Conservation (phyloP, 1,140 invertebrate genomes). For the Lasioglossum baleicum region DNA sequence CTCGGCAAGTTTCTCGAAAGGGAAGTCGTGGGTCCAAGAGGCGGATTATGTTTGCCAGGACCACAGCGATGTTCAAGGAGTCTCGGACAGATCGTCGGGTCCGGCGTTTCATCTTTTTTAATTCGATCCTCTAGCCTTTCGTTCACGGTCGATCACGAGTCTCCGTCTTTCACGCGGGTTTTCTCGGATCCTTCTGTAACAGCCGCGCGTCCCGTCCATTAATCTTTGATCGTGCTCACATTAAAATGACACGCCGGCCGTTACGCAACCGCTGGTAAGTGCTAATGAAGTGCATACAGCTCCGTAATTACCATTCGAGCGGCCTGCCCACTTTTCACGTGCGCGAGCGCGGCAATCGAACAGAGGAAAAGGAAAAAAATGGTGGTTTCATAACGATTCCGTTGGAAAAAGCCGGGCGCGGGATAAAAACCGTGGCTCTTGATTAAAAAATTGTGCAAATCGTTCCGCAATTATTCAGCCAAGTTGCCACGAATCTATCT, state of each 20-base stretch:
- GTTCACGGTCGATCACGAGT: constrained; percentile 33
- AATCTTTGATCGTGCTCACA: constrained; percentile 74
- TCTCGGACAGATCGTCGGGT: background rate
- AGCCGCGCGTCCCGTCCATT: constrained; percentile 66
- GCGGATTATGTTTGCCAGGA: constrained; percentile 21
- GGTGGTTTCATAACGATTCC: constrained; percentile 14
- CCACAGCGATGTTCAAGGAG: background rate
- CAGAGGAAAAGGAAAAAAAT: constrained; percentile 43
- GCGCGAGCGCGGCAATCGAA: constrained; percentile 48
- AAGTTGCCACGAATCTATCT: too few relatives aligned
- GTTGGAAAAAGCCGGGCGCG: constrained; percentile 15
- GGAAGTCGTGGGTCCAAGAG: background rate
- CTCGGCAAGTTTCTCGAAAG: background rate
- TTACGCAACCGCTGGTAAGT: constrained; percentile 74
- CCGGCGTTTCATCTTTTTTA: constrained; percentile 43
- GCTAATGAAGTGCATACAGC: constrained; percentile 77
- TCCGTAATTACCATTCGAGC: constrained; percentile 74
- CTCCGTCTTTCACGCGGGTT: constrained; percentile 44
- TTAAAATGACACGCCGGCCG: constrained; percentile 73
- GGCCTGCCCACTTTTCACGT: constrained; percentile 72
- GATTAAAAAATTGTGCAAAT: background rate
- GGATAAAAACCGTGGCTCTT: background rate
- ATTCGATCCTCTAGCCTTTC: constrained; percentile 41
- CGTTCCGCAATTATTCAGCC: too few relatives aligned
- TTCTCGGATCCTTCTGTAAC: constrained; percentile 71